phyloP scores from a whole-genome alignment of 2,113 vertebrate species.

The Microtus montanus region DNA sequence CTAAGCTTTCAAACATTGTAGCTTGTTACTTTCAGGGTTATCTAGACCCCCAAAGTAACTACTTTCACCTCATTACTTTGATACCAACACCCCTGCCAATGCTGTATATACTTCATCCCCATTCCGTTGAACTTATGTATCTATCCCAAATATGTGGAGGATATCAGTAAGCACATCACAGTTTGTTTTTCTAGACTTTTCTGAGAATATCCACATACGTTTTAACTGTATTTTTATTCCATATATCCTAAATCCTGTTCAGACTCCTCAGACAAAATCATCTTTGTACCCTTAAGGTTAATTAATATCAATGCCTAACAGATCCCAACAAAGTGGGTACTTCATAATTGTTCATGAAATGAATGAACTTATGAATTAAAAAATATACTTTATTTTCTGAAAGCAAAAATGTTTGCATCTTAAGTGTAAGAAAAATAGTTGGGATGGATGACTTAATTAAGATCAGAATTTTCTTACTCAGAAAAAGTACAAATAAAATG shows the following conservation, averaged over 20 bases:
- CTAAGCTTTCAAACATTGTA: background rate
- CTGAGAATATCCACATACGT: background rate
- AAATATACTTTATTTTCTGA: background rate
- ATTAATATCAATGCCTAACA: background rate
- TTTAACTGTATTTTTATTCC: background rate
- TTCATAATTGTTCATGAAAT: background rate
- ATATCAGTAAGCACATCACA: background rate
- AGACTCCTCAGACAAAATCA: background rate
- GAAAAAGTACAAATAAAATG: conserved; percentile 1
- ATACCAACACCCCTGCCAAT: background rate
- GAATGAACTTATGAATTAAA: background rate
- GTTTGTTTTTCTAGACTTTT: background rate
- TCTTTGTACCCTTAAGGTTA: background rate
- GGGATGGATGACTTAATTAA: background rate
- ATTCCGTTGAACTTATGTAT: background rate
- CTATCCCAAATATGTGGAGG: background rate
- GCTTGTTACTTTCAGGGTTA: background rate
- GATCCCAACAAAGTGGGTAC: background rate
- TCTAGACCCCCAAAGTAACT: background rate
- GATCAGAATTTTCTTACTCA: background rate
- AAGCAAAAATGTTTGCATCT: background rate
- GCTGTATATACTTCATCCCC: background rate
- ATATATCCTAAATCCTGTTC: background rate
- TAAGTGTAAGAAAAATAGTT: background rate
- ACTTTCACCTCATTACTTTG: background rate